phyloP scores from a whole-genome alignment of 2,888 invertebrate genomes.

The Drosophila austrosaltans region DNA sequence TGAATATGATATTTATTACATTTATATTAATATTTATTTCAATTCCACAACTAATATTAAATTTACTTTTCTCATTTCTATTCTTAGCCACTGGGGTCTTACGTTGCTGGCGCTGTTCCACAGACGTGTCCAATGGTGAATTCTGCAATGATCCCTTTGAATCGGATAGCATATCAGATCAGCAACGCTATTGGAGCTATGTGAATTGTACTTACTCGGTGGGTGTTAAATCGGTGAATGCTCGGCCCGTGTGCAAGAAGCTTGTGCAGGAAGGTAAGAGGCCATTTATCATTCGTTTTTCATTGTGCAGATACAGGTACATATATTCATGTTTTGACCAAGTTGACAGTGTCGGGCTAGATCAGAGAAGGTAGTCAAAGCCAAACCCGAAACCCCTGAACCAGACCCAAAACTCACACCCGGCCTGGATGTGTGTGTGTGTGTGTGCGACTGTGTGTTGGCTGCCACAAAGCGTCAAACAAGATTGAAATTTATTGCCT shows the following conservation, averaged over 20 bases:
- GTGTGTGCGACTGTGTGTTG: slow-evolving; percentile 16
- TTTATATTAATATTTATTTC: background rate
- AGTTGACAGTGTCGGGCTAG: slow-evolving; percentile 20
- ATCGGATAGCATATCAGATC: slow-evolving; percentile 83
- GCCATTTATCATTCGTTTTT: background rate
- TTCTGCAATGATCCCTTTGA: slow-evolving; percentile 90
- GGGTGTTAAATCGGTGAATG: slow-evolving; percentile 83
- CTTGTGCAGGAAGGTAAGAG: slow-evolving; percentile 89
- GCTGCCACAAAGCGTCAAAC: slow-evolving; percentile 72
- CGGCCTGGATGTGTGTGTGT: slow-evolving; percentile 27
- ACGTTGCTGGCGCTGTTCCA: slow-evolving; percentile 91
- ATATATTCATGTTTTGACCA: slow-evolving; percentile 2
- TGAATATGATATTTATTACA: background rate
- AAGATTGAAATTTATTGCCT: slow-evolving; percentile 77
- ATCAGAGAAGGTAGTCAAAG: slow-evolving; percentile 17
- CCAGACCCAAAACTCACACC: slow-evolving; percentile 34
- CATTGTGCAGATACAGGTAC: background rate
- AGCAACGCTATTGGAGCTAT: slow-evolving; percentile 83
- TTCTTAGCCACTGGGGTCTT: slow-evolving; percentile 86
- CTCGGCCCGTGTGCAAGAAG: slow-evolving; percentile 89
- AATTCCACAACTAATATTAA: background rate
- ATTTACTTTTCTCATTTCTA: background rate
- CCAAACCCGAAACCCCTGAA: background rate
- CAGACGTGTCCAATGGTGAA: slow-evolving; percentile 86
- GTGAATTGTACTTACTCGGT: slow-evolving; percentile 84